Evolutionary conservation across 2,113 vertebrate species (phyloP).

Genomic region (Haplochromis burtoni): DNA sequence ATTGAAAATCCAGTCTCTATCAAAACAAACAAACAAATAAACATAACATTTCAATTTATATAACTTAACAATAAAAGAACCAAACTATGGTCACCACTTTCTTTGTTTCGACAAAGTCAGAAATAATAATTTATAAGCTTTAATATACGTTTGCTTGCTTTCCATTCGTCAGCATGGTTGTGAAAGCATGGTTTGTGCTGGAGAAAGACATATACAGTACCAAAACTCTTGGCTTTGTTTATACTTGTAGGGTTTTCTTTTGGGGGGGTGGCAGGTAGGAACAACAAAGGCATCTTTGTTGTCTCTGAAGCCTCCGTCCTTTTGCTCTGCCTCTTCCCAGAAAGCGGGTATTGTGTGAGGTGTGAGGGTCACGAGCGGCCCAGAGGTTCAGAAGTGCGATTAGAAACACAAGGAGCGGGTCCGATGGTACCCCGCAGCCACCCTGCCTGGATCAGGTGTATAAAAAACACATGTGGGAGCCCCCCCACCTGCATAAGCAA

Average conservation of each 20-base stretch:
- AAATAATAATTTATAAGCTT: constrained; percentile 75
- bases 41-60: constrained; percentile 59
- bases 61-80: constrained; percentile 77
- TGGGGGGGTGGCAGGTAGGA: not conserved
- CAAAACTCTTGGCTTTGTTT: constrained; percentile 17
- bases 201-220: constrained; percentile 39
- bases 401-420: constrained; percentile 47
- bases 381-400: constrained; percentile 46
- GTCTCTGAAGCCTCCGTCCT: constrained; percentile 3
- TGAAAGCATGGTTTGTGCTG: constrained; percentile 43
- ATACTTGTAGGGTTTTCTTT: not conserved
- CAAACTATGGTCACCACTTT: constrained; percentile 58
- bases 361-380: constrained; percentile 36
- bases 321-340: not conserved
- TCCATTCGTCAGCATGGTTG: constrained; percentile 37
- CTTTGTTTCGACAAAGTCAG: constrained; percentile 61
- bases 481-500: constrained; percentile 31
- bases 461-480: constrained; percentile 59
- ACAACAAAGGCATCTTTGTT: constrained; percentile 42
- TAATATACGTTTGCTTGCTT: constrained; percentile 47
- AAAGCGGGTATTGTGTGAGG: constrained; percentile 43
- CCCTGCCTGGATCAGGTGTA: constrained; percentile 53
- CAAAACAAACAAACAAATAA: constrained; percentile 41
- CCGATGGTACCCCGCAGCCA: constrained; percentile 31
- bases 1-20: constrained; percentile 77